Evolutionary conservation across 2,797 vertebrate species (phyloP).

Genomic region (Dermochelys coriacea): DNA sequence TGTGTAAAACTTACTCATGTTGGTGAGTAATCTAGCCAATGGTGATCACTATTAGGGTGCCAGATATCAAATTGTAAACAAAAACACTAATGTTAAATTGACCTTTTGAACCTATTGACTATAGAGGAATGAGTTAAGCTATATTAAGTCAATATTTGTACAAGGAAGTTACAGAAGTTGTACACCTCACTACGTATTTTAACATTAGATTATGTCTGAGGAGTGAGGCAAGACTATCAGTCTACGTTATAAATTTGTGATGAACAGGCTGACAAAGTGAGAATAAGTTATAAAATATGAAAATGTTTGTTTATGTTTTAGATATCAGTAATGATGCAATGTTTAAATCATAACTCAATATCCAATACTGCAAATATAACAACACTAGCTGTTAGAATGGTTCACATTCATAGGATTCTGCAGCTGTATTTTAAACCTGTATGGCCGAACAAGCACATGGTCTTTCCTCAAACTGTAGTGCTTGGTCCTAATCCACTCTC

Average conservation of each 20-base stretch:
- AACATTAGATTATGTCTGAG: not conserved
- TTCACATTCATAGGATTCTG: not conserved
- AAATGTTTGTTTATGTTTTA: slow-evolving; percentile 2
- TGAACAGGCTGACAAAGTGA: not conserved
- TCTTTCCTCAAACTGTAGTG: not conserved
- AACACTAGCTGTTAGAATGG: not conserved
- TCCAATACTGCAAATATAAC: not conserved
- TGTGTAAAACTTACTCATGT: not conserved
- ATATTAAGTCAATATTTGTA: too few relatives aligned
- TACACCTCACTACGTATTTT: not conserved
- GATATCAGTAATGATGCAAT: slow-evolving; percentile 21
- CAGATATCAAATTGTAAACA: not conserved
- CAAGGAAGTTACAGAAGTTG: not conserved
- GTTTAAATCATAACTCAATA: not conserved
- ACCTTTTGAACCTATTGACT: not conserved
- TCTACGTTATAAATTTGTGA: not conserved
- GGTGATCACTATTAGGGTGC: not conserved
- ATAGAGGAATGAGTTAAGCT: too few relatives aligned
- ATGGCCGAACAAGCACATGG: not conserved
- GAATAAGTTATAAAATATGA: not conserved
- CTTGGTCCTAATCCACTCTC: not conserved
- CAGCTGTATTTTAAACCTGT: slow-evolving; percentile 25
- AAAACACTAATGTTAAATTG: not conserved
- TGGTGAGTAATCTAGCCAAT: not conserved
- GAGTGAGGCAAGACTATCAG: not conserved